Evolutionary conservation across 2,113 vertebrate species (phyloP), one percentile per base, ranked within the genome.

Genomic region (Serilophus lunatus): DNA sequence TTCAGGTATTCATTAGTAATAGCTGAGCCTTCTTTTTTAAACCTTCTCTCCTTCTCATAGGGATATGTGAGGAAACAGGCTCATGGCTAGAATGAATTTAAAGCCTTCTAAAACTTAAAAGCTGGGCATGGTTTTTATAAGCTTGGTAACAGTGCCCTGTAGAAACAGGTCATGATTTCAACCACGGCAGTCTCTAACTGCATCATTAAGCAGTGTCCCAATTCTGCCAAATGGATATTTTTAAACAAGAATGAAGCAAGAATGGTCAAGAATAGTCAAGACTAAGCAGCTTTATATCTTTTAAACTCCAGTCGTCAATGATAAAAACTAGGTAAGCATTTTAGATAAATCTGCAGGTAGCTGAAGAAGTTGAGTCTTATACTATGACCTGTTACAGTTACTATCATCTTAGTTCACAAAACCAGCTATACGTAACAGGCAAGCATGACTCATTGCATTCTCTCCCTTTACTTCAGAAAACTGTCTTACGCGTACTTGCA

Each of bases 31-130:
- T n/a, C 22, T 36, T 82, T 82, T 86, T 68, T 36, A 77, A 90
- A 74, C 18, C 54, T 77, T 47, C 53, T 40, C 33, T 64, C 54
- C 50, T 69, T 81, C 72, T 87, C 33, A 38, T 1, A 2, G 28
- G 31, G 7, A 16, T 22, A 36, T 33, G 45, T 47, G 36, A 36
- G 33, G 33, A 83, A 91, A 92, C 54, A 56, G 50, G 88, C 60
- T 83, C 40, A 47, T 44, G 72, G 57, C 45, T 61, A 51, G 79
- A 91, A 85, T 57, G 33, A 91, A 90, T 47, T 45, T 69, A 61
- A 81, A 85, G 60, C 38, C 87, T 90, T 87, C 50, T 92, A 86
- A 94, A 92, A 65, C 60, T 84, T 94, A 95, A 91, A 90, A 91
- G 47, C 68, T 51, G 76, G 79, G 50, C 51, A 80, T 4, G 2